These are phyloP conservation scores for Calameuta filiformis DNA, from an alignment of 2,888 invertebrate genomes.

Conservation along the genomic window DNA sequence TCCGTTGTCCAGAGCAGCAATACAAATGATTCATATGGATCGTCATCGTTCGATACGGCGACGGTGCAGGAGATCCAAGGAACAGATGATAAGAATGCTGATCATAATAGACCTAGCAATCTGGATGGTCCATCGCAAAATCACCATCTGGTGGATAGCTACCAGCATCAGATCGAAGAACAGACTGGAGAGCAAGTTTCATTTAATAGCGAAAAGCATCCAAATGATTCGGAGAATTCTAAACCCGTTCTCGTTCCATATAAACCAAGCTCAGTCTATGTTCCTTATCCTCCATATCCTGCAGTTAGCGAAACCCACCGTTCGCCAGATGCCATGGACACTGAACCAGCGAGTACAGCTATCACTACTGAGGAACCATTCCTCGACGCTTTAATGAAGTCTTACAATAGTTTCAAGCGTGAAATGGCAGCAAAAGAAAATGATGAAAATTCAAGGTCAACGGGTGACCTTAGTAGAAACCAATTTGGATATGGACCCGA, in stretches of 20 bases:
- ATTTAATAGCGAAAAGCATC: not conserved
- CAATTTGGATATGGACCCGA: not conserved
- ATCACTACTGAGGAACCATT: slow-evolving; percentile 33
- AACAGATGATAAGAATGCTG: not conserved
- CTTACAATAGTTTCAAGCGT: slow-evolving; percentile 33
- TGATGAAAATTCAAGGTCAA: not conserved
- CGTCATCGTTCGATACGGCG: not conserved
- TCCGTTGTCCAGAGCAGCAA: not conserved
- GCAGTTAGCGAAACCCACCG: not conserved
- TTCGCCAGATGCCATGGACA: not conserved
- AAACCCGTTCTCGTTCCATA: slow-evolving; percentile 13
- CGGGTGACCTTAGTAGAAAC: not conserved
- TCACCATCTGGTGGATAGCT: slow-evolving; percentile 10
- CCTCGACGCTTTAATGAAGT: slow-evolving; percentile 33
- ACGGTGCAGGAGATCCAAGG: not conserved
- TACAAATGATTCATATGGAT: not conserved
- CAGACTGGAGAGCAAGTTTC: not conserved
- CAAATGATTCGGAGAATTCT: not conserved
- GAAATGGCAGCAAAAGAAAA: slow-evolving; percentile 16
- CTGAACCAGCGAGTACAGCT: not conserved
- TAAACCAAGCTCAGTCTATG: slow-evolving; percentile 15
- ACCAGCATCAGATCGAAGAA: slow-evolving; percentile 5
- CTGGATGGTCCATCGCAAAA: not conserved
- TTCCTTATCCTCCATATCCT: slow-evolving; percentile 16
- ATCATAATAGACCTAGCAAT: not conserved